Percentiles rank a stretch among this genome's conserved stretches.
These are phyloP conservation scores for Cricetomys ansorgei DNA, from an alignment of 2,113 vertebrate species.

Conservation along the genomic window DNA sequence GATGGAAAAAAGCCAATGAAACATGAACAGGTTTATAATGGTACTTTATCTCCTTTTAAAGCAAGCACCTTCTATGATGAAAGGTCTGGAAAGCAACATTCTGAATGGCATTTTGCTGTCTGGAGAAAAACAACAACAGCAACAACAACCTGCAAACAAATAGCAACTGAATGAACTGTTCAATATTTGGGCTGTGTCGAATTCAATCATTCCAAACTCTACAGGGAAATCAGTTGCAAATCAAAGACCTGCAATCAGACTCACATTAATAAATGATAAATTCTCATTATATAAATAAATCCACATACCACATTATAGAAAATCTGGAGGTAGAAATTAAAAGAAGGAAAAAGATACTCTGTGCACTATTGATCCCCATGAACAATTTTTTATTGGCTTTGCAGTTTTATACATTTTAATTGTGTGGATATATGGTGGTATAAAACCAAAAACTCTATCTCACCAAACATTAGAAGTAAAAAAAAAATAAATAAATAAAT, in stretches of 20 bases:
- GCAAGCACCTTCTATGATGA: background rate
- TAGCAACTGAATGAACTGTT: background rate
- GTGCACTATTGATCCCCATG: background rate
- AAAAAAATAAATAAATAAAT: background rate
- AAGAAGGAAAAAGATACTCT: background rate
- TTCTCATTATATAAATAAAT: background rate
- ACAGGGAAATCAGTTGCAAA: background rate
- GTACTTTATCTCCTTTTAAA: constrained; percentile 14
- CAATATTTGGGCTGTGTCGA: constrained; percentile 7
- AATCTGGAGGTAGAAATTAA: background rate
- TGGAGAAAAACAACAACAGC: background rate
- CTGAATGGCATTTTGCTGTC: background rate
- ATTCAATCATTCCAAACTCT: background rate
- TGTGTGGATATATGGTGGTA: background rate
- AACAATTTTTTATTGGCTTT: background rate
- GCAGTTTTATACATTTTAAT: constrained; percentile 35
- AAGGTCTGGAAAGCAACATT: constrained; percentile 17
- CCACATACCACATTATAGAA: background rate
- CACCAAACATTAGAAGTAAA: background rate
- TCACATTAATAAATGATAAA: background rate
- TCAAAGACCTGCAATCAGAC: background rate
- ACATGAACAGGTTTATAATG: background rate
- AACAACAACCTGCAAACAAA: background rate
- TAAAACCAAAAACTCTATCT: background rate
- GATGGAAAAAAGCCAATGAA: background rate